A percentile compares a stretch with the other conserved stretches of the same genome.
These are phyloP conservation scores for Tiliacea citrago DNA, from an alignment of 2,888 invertebrate species.

Conservation along the genomic window DNA sequence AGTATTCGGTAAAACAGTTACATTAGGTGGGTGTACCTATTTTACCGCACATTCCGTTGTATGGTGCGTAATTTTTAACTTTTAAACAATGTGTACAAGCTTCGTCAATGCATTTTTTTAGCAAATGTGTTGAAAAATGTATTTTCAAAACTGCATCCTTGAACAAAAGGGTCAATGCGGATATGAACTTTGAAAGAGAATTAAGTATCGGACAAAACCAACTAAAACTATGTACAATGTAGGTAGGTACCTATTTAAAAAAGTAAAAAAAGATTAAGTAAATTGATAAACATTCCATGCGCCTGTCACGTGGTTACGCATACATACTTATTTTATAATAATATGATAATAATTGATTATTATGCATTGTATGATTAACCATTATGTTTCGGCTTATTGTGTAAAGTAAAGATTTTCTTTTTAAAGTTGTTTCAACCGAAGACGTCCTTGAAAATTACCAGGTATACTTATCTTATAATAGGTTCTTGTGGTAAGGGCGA, in stretches of 20 bases:
- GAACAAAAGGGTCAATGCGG: neutral
- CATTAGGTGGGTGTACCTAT: too few relatives aligned
- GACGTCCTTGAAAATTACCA: neutral
- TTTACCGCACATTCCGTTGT: too few relatives aligned
- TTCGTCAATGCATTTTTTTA: too few relatives aligned
- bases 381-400: too few relatives aligned
- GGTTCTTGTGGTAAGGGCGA: neutral
- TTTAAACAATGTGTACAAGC: too few relatives aligned
- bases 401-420: neutral
- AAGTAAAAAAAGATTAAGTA: too few relatives aligned
- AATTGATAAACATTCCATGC: neutral
- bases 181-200: neutral
- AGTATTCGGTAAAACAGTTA: too few relatives aligned
- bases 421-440: neutral
- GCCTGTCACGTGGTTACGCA: slow-evolving; percentile 10
- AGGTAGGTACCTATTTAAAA: neutral
- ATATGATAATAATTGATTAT: slow-evolving; percentile 21
- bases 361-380: slow-evolving; percentile 3
- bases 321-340: too few relatives aligned
- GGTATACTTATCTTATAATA: neutral
- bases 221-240: too few relatives aligned
- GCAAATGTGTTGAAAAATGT: too few relatives aligned
- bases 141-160: neutral
- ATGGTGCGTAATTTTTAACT: too few relatives aligned
- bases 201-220: neutral